Evolutionary conservation across 1,140 invertebrate genomes (phyloP).

Genomic region (Prorops nasuta): DNA sequence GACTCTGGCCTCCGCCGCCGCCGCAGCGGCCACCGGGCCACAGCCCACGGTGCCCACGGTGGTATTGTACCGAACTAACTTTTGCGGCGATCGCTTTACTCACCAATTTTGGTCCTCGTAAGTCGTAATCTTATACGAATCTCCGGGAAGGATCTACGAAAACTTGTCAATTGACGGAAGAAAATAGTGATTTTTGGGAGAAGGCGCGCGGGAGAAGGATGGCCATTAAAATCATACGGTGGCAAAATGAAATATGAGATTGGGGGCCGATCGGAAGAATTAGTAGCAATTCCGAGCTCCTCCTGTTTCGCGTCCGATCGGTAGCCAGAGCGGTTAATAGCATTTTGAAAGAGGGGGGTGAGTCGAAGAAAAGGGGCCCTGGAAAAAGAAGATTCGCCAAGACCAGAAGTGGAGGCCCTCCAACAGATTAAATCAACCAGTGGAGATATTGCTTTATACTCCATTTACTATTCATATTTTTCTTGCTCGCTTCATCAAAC

Average conservation of each 20-base stretch:
- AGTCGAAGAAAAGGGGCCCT: slow-evolving; percentile 15
- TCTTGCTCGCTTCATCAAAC: no score
- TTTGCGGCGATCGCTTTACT: no score
- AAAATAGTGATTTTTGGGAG: slow-evolving; percentile 17
- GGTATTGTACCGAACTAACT: no score
- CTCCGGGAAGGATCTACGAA: neutral
- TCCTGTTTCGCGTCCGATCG: slow-evolving; percentile 26
- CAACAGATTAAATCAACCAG: no score
- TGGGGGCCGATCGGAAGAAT: neutral
- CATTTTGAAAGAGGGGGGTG: slow-evolving; percentile 21
- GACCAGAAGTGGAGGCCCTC: no score
- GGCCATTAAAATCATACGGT: slow-evolving; percentile 3
- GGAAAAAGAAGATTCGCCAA: neutral
- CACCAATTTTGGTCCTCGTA: no score
- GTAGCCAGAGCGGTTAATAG: slow-evolving; percentile 47
- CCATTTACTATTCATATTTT: no score
- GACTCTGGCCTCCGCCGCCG: no score
- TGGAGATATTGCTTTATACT: no score
- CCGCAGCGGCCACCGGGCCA: no score
- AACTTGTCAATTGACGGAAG: neutral
- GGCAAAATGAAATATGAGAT: slow-evolving; percentile 7
- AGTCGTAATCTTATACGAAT: no score
- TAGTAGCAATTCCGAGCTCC: slow-evolving; percentile 13
- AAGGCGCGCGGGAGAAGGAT: slow-evolving; percentile 1
- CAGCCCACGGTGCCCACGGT: no score